Evolutionary conservation across 2,113 vertebrate species (phyloP).

Genomic region (Mola mola): DNA sequence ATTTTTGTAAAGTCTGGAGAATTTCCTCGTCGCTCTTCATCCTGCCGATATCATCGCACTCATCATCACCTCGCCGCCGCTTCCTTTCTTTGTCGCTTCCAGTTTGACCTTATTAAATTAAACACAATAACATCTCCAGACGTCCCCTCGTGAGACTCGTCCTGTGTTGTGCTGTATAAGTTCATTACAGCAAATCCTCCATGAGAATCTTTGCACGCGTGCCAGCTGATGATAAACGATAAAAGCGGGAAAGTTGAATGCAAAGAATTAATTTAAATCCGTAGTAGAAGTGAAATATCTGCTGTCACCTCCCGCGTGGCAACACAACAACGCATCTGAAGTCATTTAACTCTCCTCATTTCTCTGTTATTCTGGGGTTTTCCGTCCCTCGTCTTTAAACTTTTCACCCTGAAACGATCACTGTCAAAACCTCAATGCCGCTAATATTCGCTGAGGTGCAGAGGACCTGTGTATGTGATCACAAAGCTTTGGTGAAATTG

Average conservation of each 20-base stretch:
- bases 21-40: conserved; percentile 58
- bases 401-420: neutral
- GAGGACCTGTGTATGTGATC: conserved; percentile 9
- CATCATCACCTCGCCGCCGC: conserved; percentile 48
- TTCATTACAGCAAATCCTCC: conserved; percentile 73
- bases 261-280: conserved; percentile 68
- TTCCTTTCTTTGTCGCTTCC: conserved; percentile 62
- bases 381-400: too few relatives aligned
- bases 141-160: conserved; percentile 57
- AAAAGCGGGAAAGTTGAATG: conserved; percentile 38
- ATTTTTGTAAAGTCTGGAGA: conserved; percentile 40
- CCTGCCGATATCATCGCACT: conserved; percentile 45
- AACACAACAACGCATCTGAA: neutral
- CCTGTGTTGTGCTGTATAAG: conserved; percentile 57
- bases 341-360: too few relatives aligned
- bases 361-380: too few relatives aligned
- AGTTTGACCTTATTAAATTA: conserved; percentile 76
- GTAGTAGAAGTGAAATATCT: conserved; percentile 43
- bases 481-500: conserved; percentile 52
- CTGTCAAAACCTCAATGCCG: neutral
- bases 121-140: conserved; percentile 63
- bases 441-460: neutral
- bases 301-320: conserved; percentile 31
- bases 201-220: conserved; percentile 52
- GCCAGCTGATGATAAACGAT: conserved; percentile 60